Evolutionary conservation across 2,888 invertebrate genomes (phyloP).

Genomic region (Microchrysa polita): DNA sequence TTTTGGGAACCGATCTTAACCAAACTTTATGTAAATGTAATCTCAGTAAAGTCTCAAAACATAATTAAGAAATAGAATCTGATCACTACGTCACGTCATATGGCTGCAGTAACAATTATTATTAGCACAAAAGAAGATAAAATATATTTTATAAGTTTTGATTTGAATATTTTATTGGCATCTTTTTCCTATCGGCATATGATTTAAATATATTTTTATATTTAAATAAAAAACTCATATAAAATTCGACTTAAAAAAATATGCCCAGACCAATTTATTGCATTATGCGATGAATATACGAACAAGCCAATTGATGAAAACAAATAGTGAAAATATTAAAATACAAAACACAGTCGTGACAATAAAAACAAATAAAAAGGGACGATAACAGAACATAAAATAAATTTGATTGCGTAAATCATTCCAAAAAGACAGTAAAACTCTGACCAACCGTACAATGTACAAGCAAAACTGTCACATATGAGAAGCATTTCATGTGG

Average conservation of each 20-base stretch:
- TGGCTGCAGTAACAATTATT: too few species aligned
- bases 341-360: not conserved
- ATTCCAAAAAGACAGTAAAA: conserved; percentile 40
- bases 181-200: too few species aligned
- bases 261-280: conserved; percentile 39
- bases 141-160: too few species aligned
- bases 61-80: too few species aligned
- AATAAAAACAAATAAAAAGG: conserved; percentile 21
- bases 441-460: conserved; percentile 44
- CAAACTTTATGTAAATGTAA: too few species aligned
- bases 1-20: too few species aligned
- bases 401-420: conserved; percentile 10
- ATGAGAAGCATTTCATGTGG: conserved; percentile 43
- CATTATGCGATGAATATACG: conserved; percentile 16
- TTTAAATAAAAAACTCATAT: not conserved
- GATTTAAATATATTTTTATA: too few species aligned
- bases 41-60: too few species aligned
- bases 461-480: conserved; percentile 38
- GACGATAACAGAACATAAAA: conserved; percentile 25
- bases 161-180: too few species aligned
- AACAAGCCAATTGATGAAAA: conserved; percentile 40
- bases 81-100: too few species aligned
- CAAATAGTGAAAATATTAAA: not conserved
- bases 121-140: too few species aligned
- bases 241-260: conserved; percentile 16